Evolutionary conservation across 2,888 invertebrate genomes (phyloP).

Genomic region (Hirtodrosophila confusa): DNA sequence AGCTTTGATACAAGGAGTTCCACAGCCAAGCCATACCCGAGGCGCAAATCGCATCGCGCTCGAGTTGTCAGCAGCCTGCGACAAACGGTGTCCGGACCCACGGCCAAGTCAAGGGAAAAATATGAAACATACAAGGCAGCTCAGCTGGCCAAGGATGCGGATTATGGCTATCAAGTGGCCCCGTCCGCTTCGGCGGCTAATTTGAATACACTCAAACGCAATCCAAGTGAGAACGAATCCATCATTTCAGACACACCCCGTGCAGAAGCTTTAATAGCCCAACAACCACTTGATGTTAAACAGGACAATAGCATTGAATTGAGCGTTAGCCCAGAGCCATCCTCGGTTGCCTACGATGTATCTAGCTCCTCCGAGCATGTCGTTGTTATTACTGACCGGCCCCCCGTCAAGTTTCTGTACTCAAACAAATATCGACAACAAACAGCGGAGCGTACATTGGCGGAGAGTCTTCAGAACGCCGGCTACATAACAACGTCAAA

Average conservation of each 20-base stretch:
- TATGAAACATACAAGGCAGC: slow-evolving; percentile 68
- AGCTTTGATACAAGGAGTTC: slow-evolving; percentile 45
- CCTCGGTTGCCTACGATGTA: slow-evolving; percentile 26
- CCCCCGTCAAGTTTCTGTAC: slow-evolving; percentile 77
- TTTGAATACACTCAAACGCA: slow-evolving; percentile 35
- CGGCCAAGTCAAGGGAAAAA: slow-evolving; percentile 65
- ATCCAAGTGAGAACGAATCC: slow-evolving; percentile 70
- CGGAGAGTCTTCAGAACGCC: slow-evolving; percentile 81
- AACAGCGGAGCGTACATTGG: slow-evolving; percentile 77
- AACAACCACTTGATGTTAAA: slow-evolving; percentile 52
- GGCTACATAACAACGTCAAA: slow-evolving; percentile 77
- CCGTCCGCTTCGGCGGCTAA: background rate
- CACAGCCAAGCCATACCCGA: slow-evolving; percentile 24
- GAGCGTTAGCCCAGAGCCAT: slow-evolving; percentile 34
- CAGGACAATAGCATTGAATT: slow-evolving; percentile 79
- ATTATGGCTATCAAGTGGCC: background rate
- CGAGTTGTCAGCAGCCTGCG: slow-evolving; percentile 55
- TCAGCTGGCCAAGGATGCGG: slow-evolving; percentile 54
- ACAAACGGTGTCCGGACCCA: slow-evolving; percentile 28
- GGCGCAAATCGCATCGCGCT: slow-evolving; percentile 70
- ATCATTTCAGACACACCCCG: slow-evolving; percentile 57
- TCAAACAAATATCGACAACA: slow-evolving; percentile 82
- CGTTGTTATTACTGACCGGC: slow-evolving; percentile 75
- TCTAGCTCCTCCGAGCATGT: slow-evolving; percentile 62
- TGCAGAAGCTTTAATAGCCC: slow-evolving; percentile 79